Evolutionary conservation across 2,113 vertebrate species (phyloP), one percentile per base, ranked within the genome.

Genomic region (Catharus bicknelli): DNA sequence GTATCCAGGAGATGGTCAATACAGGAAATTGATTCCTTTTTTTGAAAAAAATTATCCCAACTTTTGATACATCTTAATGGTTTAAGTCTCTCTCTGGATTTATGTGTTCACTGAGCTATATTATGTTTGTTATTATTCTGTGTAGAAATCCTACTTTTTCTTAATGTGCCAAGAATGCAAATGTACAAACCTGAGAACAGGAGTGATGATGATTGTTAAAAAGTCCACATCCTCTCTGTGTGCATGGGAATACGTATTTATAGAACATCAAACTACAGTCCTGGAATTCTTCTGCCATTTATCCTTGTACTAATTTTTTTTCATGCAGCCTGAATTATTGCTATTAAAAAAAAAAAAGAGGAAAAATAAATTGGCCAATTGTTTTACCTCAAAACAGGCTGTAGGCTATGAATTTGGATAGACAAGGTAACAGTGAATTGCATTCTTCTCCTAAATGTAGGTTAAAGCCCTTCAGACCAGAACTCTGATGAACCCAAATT

Each of bases 401-500:
- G 30, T 32, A 77, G 57, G 76, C 73, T 82, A 57, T 96, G 75
- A 89, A 90, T 96, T 96, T 79, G 47, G 45, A 83, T 83, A 70
- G 87, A 63, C 34, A 87, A 67, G 38, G 48, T 83, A 96, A 57
- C 48, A 74, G 5, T 90, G 80, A 93, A 90, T 72, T 55, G 18
- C 76, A 26, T 90, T 82, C 40, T 59, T 89, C 88, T 95, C n/a
- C 74, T 95, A 88, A 95, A 93, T 92, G 79, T 95, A 93, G 86
- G 57, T 80, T 88, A 78, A 89, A 93, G 17, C 27, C 69, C 53
- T 68, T 95, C 84, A 90, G 81, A 96, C 30, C 53, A 79, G 59
- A 95, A 82, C 21, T 88, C 70, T 94, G 89, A 85, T 95, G 87
- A 95, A 94, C 76, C 93, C 87, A 89, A 95, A 92, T 3, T 91